Conservation (phyloP, 2,888 invertebrate genomes). For the Pheosia gnoma region DNA sequence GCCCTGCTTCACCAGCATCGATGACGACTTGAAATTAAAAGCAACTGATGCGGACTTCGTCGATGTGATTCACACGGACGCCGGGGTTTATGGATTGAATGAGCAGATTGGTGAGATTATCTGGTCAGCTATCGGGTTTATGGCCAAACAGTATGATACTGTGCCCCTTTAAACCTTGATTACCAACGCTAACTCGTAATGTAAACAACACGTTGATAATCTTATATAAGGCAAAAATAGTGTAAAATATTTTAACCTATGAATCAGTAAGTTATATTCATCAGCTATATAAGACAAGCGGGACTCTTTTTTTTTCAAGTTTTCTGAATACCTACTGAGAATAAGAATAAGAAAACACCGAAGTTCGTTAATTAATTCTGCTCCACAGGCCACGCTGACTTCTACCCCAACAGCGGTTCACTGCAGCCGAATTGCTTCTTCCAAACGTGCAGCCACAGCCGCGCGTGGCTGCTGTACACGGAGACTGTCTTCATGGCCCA, state of each 20-base stretch:
- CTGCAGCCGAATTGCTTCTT: constrained; percentile 69
- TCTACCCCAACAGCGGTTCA: constrained; percentile 67
- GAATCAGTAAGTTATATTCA: no score
- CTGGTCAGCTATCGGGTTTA: neutral
- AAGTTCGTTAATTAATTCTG: neutral
- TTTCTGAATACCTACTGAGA: no score
- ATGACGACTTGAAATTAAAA: constrained; percentile 48
- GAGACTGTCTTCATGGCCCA: constrained; percentile 49
- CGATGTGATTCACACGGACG: constrained; percentile 68
- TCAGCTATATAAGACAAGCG: no score
- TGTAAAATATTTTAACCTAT: no score
- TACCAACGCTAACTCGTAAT: no score
- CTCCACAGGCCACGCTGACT: constrained; percentile 70
- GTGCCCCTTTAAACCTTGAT: no score
- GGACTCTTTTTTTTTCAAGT: no score
- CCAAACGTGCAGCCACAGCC: constrained; percentile 71
- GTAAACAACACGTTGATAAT: no score
- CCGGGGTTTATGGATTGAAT: constrained; percentile 63
- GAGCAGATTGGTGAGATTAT: constrained; percentile 59
- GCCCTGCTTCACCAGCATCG: constrained; percentile 69
- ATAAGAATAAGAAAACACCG: no score
- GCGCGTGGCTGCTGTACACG: constrained; percentile 58
- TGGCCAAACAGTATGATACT: no score
- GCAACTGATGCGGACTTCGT: constrained; percentile 63
- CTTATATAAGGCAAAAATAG: no score